Conservation (phyloP, 2,888 invertebrate species). For the Hecatera dysodea region DNA sequence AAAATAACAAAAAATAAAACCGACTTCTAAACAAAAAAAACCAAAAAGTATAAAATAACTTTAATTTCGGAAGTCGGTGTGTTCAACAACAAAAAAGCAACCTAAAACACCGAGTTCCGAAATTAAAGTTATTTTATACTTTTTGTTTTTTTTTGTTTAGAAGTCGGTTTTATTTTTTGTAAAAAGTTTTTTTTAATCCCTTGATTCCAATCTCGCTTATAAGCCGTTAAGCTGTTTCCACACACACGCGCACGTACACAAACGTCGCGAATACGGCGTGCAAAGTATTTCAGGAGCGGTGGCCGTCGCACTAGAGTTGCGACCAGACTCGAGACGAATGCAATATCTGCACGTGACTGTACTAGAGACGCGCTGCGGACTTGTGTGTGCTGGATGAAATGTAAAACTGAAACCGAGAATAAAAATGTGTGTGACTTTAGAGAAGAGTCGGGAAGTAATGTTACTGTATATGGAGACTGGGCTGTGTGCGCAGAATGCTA, state of each 20-base stretch:
- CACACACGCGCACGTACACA: slow-evolving; percentile 42
- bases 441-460: not conserved
- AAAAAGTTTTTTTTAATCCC: no score
- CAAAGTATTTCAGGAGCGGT: slow-evolving; percentile 27
- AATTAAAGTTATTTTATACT: no score
- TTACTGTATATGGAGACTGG: slow-evolving; percentile 15
- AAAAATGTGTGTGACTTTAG: slow-evolving; percentile 48
- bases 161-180: no score
- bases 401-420: slow-evolving; percentile 58
- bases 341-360: slow-evolving; percentile 70
- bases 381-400: slow-evolving; percentile 57
- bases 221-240: slow-evolving; percentile 4
- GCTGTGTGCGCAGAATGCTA: not conserved
- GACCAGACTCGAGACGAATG: slow-evolving; percentile 59
- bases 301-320: slow-evolving; percentile 53
- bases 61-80: no score
- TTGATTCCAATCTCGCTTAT: slow-evolving; percentile 7
- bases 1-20: no score
- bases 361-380: slow-evolving; percentile 51
- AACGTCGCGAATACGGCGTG: slow-evolving; percentile 34
- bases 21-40: no score
- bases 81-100: no score
- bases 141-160: no score
- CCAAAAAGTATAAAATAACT: no score
- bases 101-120: no score